Evolutionary conservation across 1,140 invertebrate genomes (phyloP).

Genomic region (Cotesia typhae): DNA sequence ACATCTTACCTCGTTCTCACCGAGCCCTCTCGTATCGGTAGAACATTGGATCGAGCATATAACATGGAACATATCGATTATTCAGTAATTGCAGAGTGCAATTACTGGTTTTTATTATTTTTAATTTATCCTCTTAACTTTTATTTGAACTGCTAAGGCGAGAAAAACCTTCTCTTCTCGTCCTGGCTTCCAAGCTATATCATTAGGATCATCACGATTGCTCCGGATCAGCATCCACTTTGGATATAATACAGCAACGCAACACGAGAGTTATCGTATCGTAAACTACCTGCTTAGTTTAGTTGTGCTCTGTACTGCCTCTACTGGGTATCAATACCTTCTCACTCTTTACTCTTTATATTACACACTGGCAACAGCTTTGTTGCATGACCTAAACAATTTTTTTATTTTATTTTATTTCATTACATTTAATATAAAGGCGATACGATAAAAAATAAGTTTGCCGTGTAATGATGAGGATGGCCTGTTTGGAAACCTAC

Average conservation of each 20-base stretch:
- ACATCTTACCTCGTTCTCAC: constrained; percentile 29
- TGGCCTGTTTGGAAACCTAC: too few relatives aligned
- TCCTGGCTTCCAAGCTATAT: constrained; percentile 25
- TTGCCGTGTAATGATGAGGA: too few relatives aligned
- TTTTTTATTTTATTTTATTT: too few relatives aligned
- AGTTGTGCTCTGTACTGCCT: too few relatives aligned
- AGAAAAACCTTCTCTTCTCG: constrained; percentile 12
- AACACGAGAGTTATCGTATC: neutral
- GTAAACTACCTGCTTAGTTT: constrained; percentile 12
- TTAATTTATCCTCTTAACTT: constrained; percentile 16
- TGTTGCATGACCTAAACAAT: too few relatives aligned
- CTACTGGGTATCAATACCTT: neutral
- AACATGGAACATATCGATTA: constrained; percentile 22
- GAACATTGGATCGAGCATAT: too few relatives aligned
- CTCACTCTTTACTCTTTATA: too few relatives aligned
- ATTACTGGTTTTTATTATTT: neutral
- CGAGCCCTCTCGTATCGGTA: too few relatives aligned
- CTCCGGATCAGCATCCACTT: constrained; percentile 24
- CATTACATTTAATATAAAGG: too few relatives aligned
- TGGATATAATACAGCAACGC: constrained; percentile 16
- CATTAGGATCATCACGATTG: constrained; percentile 39
- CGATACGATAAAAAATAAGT: too few relatives aligned
- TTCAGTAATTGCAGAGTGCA: constrained; percentile 35
- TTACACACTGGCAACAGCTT: too few relatives aligned
- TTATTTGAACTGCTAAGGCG: constrained; percentile 5